Conservation (phyloP, 2,113 vertebrate species). For the Limnothrissa miodon region DNA sequence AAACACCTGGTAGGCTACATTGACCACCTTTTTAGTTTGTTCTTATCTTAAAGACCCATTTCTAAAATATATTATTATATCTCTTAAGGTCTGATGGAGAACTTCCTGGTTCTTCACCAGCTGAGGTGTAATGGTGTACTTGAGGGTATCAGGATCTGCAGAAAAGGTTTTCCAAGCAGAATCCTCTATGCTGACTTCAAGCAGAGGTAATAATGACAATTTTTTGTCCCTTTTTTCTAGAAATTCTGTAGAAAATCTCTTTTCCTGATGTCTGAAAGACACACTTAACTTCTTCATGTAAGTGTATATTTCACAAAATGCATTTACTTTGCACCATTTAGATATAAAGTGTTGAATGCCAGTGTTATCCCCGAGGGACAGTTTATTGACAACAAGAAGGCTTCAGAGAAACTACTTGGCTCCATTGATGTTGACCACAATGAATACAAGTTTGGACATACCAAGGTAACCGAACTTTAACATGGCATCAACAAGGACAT, state of each 20-base stretch:
- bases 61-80: not conserved
- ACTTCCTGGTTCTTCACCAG: slow-evolving; percentile 76
- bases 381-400: slow-evolving; percentile 78
- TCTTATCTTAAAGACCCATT: too few relatives aligned
- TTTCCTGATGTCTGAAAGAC: too few relatives aligned
- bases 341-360: slow-evolving; percentile 73
- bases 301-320: too few relatives aligned
- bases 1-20: slow-evolving; percentile 71
- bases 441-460: slow-evolving; percentile 81
- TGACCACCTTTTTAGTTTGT: not conserved
- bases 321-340: slow-evolving; percentile 31
- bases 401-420: slow-evolving; percentile 74
- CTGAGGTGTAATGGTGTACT: slow-evolving; percentile 76
- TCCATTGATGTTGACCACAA: slow-evolving; percentile 77
- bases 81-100: slow-evolving; percentile 74
- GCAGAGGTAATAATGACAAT: slow-evolving; percentile 64
- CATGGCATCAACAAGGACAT: too few relatives aligned
- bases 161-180: slow-evolving; percentile 80
- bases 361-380: slow-evolving; percentile 71
- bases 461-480: slow-evolving; percentile 64
- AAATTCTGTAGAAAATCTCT: too few relatives aligned
- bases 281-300: too few relatives aligned
- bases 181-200: slow-evolving; percentile 79
- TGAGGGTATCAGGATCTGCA: slow-evolving; percentile 78
- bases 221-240: too few relatives aligned